These are phyloP conservation scores for Ornithoptera alexandrae DNA, from an alignment of 2,888 invertebrate genomes.

Conservation along the genomic window DNA sequence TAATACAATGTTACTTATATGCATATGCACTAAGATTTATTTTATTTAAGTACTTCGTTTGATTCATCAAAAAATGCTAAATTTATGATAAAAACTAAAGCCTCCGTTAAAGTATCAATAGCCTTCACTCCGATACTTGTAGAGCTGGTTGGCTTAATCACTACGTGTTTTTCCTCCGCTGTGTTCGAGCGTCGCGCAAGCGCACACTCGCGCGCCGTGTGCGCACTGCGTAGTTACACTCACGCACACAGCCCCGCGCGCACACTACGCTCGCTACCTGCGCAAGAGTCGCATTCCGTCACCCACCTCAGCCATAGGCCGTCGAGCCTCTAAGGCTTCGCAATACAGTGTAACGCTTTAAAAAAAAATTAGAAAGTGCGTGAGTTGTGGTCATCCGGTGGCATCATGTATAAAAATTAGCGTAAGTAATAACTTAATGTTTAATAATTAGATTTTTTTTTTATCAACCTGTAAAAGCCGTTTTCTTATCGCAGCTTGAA, in stretches of 20 bases:
- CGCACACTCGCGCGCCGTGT: slow-evolving; percentile 14
- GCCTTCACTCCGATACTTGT: no score
- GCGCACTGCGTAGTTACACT: slow-evolving; percentile 50
- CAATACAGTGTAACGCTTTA: slow-evolving; percentile 43
- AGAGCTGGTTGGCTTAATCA: background rate
- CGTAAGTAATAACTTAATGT: slow-evolving; percentile 35
- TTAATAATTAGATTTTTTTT: background rate
- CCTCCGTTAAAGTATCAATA: no score
- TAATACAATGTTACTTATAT: no score
- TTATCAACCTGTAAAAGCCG: background rate
- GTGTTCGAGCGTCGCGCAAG: slow-evolving; percentile 34
- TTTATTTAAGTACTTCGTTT: no score
- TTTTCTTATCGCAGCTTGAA: background rate
- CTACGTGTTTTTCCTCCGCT: background rate
- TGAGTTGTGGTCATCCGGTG: slow-evolving; percentile 31
- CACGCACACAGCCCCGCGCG: slow-evolving; percentile 49
- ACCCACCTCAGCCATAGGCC: slow-evolving; percentile 67
- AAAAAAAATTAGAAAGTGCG: slow-evolving; percentile 64
- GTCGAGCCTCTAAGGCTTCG: slow-evolving; percentile 66
- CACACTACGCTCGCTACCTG: slow-evolving; percentile 60
- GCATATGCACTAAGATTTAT: no score
- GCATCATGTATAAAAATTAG: slow-evolving; percentile 38
- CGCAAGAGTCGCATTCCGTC: slow-evolving; percentile 77
- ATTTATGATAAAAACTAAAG: no score
- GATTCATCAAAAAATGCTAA: no score